Base-by-base conservation (phyloP, 2,888 invertebrate species). In the Drepanosiphum platanoidis region DNA sequence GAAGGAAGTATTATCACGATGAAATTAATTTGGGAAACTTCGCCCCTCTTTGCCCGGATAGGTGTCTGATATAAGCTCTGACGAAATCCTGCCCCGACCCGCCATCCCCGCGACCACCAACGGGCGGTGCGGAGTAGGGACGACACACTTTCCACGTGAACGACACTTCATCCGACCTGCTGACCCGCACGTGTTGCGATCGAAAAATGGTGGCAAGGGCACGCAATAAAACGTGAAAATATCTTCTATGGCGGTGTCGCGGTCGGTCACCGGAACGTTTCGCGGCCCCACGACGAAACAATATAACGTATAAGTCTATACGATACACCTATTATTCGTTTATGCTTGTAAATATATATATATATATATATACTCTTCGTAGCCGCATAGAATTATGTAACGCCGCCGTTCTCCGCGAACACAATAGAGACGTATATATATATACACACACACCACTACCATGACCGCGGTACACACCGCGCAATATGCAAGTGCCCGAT, bases 181-280 rank as follows among this genome's bases (percentile, higher is more conserved):
- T 27, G 27, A 58, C 61, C 61, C n/a, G 3, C 68, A 36, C 36
- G 36, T 71, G 70, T 71, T 27, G 36, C 70, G 36, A 11, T 70
- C 13, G 30, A 70, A n/a, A 71, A 71, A 27, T 27, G 70, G n/a
- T 71, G 39, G 27, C 70, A 70, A 70, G 70, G 70, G 70, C 70
- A 36, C 27, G 58, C 9, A 9, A 5, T 13, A 39, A 39, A 71
- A 39, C 70, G 39, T 27, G 39, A 71, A 71, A 71, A 71, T n/a
- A 39, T 39, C 70, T 11, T 71, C 27, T 3, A 36, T 36, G n/a
- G n/a, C n/a, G n/a, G 22, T 58, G 22, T 22, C n/a, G 15, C 3
- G 42, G 42, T 42, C 46, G 58, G n/a, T 58, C 58, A 58, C n/a
- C 36, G 9, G 70, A 39, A 71, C 36, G 27, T 71, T 39, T 71